These are phyloP conservation scores for Samia ricini DNA, from an alignment of 1,140 invertebrate genomes.

Conservation along the genomic window DNA sequence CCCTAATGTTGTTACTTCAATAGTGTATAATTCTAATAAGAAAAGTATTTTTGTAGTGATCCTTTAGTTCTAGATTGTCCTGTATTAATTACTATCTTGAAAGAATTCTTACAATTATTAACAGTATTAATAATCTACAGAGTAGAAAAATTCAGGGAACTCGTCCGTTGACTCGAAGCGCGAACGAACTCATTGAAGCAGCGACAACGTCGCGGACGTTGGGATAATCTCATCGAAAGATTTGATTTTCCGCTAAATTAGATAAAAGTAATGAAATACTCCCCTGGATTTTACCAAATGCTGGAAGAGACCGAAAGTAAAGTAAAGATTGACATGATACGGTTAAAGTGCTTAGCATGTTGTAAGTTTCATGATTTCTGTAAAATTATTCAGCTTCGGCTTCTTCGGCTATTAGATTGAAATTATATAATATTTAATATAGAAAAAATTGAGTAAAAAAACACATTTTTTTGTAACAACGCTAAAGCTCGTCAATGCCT, in stretches of 20 bases:
- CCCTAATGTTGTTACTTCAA: no score
- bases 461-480: no score
- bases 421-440: no score
- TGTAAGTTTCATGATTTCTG: no score
- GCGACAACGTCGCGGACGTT: conserved; percentile 31
- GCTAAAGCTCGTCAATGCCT: no score
- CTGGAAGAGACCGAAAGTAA: conserved; percentile 18
- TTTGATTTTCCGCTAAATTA: conserved; percentile 76
- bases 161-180: conserved; percentile 19
- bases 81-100: not conserved
- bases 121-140: not conserved
- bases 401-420: not conserved
- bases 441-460: no score
- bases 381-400: no score
- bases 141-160: not conserved
- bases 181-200: conserved; percentile 35
- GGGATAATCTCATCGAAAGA: conserved; percentile 72
- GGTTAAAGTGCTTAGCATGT: no score
- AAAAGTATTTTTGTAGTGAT: no score
- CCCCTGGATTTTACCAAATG: conserved; percentile 39
- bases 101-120: not conserved
- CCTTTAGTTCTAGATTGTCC: no score
- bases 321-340: conserved; percentile 9
- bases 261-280: conserved; percentile 73
- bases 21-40: no score